A percentile compares a stretch with the other conserved stretches of the same genome.
Evolutionary conservation across 2,888 invertebrate species (phyloP).

Genomic region (Octodonta nipae): DNA sequence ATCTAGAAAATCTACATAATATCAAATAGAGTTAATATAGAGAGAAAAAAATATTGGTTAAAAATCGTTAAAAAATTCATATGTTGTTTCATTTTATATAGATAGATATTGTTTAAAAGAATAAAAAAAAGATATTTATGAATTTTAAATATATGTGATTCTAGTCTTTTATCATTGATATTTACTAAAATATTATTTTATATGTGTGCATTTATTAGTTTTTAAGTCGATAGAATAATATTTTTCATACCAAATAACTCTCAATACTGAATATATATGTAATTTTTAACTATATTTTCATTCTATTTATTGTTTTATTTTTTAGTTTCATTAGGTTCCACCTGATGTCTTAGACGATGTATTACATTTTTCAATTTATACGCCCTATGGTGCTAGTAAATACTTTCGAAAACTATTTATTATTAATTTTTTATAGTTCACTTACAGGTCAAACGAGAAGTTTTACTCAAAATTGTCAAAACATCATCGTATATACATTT

Average conservation of each 20-base stretch:
- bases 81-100: constrained; percentile 9
- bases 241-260: constrained; percentile 22
- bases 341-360: neutral
- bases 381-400: constrained; percentile 11
- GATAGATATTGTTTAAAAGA: constrained; percentile 15
- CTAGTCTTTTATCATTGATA: constrained; percentile 20
- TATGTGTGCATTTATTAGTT: constrained; percentile 21
- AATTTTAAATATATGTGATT: constrained; percentile 21
- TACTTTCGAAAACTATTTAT: too few relatives aligned
- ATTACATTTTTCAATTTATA: constrained; percentile 4
- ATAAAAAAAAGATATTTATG: constrained; percentile 17
- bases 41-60: too few relatives aligned
- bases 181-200: constrained; percentile 17
- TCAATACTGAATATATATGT: constrained; percentile 2
- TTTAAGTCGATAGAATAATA: constrained; percentile 17
- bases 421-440: too few relatives aligned
- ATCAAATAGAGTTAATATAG: neutral
- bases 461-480: too few relatives aligned
- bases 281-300: constrained; percentile 2
- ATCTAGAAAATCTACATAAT: neutral
- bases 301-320: constrained; percentile 1
- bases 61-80: too few relatives aligned
- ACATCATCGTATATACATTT: too few relatives aligned
- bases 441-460: too few relatives aligned
- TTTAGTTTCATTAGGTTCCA: constrained; percentile 1